Evolutionary conservation across 1,140 invertebrate species (phyloP).

Genomic region (Chlorops oryzae): DNA sequence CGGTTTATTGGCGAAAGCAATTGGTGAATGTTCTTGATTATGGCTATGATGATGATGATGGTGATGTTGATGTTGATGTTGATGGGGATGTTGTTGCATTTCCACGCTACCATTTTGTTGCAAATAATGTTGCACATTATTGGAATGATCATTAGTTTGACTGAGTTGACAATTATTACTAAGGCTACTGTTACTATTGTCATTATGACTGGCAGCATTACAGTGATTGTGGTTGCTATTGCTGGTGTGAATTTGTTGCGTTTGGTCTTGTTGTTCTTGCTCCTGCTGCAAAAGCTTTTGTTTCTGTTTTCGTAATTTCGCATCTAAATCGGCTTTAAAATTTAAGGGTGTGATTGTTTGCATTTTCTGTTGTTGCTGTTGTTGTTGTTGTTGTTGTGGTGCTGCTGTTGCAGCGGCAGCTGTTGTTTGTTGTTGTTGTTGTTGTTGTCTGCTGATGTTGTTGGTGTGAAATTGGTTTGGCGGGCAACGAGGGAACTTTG

Average conservation of each 20-base stretch:
- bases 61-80: conserved; percentile 2
- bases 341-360: no score
- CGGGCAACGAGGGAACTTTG: not conserved
- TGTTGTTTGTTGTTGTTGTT: no score
- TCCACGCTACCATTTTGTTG: not conserved
- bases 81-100: conserved; percentile 11
- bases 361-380: conserved; percentile 32
- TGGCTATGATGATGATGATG: conserved; percentile 15
- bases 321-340: conserved; percentile 44
- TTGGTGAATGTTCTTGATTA: conserved; percentile 13
- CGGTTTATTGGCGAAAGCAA: not conserved
- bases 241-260: conserved; percentile 16
- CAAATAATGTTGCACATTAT: conserved; percentile 1
- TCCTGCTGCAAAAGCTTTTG: conserved; percentile 35
- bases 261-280: conserved; percentile 25
- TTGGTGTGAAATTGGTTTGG: no score
- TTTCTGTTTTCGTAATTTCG: conserved; percentile 41
- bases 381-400: conserved; percentile 20
- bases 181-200: conserved; percentile 15
- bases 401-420: no score
- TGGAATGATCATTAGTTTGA: not conserved
- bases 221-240: conserved; percentile 4
- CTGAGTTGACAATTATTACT: not conserved
- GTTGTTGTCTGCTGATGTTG: no score
- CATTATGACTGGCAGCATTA: conserved; percentile 14